Base-by-base conservation (phyloP, 2,113 vertebrate genomes). In the Eublepharis macularius region DNA sequence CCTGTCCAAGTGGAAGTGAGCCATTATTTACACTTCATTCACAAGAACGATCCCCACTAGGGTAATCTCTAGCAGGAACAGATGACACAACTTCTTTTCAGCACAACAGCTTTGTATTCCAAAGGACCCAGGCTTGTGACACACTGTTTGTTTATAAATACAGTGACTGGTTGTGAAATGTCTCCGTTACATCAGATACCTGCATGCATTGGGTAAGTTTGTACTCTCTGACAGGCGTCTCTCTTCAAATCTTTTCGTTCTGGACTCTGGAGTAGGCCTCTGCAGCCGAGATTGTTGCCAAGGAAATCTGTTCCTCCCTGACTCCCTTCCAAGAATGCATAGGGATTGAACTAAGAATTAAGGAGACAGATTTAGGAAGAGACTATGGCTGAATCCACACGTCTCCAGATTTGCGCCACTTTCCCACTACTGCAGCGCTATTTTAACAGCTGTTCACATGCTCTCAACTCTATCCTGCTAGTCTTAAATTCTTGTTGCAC, bases 11-110 rank as follows among this genome's bases (percentile, higher is more conserved):
- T 82, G 86, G 83, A 87, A 83, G 1, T 8, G 16, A 70, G 80
- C 65, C 75, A 65, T 70, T 83, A 2, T 82, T 87, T n/a, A 51
- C 80, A 82, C 66, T 51, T 34, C 87, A 14, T 68, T 78, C 84
- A 69, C 14, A 69, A 70, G 82, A 85, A 73, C 34, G 54, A 6
- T 0, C 24, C 69, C 81, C 84, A 54, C 45, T 54, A 70, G 80
- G 21, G n/a, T 45, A 88, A 83, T 79, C 54, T 47, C 81, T 0
- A 0, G 57, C 63, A 76, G 70, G 1, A 0, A 79, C 5, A 29
- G 75, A 51, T 39, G 79, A 82, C 4, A 8, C 83, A 73, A 63
- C 2, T 80, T n/a, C 83, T 83, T n/a, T 39, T 19, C 70, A 85
- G 82, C 84, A 84, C 60, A 82, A 76, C 85, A 14, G 76, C 43